Conservation (phyloP, 2,113 vertebrate species). For the Struthidea cinerea region DNA sequence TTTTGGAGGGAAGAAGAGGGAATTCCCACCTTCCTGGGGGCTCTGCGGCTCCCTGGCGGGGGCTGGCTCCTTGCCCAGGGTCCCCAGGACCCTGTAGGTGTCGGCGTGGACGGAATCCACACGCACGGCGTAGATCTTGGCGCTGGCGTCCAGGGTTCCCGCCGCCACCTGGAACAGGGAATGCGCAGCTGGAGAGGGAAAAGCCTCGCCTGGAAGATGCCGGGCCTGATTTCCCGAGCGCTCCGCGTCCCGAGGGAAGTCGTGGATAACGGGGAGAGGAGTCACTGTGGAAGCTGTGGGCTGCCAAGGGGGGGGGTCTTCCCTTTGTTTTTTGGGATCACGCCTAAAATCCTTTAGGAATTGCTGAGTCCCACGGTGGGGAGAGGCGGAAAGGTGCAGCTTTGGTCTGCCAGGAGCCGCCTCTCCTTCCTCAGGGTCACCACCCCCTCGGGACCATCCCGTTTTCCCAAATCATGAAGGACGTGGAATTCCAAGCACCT, state of each 20-base stretch:
- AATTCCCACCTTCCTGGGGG: slow-evolving; percentile 36
- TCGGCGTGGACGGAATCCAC: slow-evolving; percentile 91
- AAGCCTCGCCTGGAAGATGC: background rate
- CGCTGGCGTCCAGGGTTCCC: slow-evolving; percentile 90
- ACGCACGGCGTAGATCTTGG: slow-evolving; percentile 91
- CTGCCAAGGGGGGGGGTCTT: too few species aligned
- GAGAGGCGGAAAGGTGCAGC: background rate
- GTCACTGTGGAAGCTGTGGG: background rate
- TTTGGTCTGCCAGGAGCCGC: background rate
- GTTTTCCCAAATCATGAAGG: background rate
- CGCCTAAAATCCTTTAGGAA: background rate
- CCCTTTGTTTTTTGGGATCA: background rate
- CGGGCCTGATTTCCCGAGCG: background rate
- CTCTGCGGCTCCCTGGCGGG: slow-evolving; percentile 27
- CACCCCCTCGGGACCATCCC: background rate
- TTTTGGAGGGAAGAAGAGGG: background rate
- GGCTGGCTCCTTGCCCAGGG: slow-evolving; percentile 75
- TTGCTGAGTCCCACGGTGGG: too few species aligned
- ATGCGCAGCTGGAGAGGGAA: background rate
- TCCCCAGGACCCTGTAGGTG: slow-evolving; percentile 86
- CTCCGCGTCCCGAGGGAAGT: background rate
- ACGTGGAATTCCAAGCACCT: accelerated
- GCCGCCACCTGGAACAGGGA: slow-evolving; percentile 80
- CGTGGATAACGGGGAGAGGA: background rate
- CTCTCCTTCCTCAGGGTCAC: background rate